Percentiles rank a stretch among this genome's conserved stretches.
Conservation (phyloP, 2,113 vertebrate species). For the Pygoscelis adeliae region DNA sequence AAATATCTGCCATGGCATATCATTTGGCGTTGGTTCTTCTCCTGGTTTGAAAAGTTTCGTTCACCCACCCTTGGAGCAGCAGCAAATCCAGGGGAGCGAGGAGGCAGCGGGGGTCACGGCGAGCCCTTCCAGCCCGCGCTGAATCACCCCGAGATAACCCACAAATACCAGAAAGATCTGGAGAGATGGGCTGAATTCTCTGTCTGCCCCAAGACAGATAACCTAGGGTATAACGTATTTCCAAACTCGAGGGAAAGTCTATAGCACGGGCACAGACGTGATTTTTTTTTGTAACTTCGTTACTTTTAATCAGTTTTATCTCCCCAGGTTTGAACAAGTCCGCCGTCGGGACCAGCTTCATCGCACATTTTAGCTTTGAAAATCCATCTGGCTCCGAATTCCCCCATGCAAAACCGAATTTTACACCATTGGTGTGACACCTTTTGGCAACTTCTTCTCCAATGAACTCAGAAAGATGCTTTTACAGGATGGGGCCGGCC, state of each 20-base stretch:
- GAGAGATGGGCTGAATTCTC: neutral
- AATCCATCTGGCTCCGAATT: neutral
- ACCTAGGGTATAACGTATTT: accelerated
- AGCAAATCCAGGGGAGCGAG: neutral
- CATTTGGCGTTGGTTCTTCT: neutral
- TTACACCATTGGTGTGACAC: neutral
- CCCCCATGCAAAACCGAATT: neutral
- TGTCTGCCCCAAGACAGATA: neutral
- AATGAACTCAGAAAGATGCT: neutral
- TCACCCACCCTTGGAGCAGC: neutral
- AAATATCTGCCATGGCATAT: neutral
- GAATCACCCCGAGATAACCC: accelerated
- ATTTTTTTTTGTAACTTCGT: neutral
- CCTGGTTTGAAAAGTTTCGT: neutral
- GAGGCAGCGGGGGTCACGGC: neutral
- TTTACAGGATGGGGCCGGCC: neutral
- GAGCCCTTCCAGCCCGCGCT: neutral
- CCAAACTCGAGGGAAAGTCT: neutral
- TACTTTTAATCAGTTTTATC: neutral
- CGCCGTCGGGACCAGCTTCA: neutral
- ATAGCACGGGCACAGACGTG: neutral
- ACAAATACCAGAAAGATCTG: neutral
- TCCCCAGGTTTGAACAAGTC: neutral
- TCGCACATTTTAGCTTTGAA: neutral
- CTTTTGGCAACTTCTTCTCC: neutral